Evolutionary conservation across 2,113 vertebrate species (phyloP).

Genomic region (Platysternon megacephalum): DNA sequence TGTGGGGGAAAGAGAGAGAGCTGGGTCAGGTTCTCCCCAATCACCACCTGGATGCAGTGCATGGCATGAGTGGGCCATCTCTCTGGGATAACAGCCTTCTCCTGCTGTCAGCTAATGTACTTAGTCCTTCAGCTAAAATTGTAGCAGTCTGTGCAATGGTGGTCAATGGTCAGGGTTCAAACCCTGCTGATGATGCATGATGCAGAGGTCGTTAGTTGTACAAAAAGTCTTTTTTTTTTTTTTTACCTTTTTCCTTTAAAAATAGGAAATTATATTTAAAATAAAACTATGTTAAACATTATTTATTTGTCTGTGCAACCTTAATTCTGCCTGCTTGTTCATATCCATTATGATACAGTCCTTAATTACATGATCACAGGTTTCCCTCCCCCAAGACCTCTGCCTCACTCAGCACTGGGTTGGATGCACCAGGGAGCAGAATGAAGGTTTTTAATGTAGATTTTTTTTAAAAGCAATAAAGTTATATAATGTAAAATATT

Average conservation of each 20-base stretch:
- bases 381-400: background rate
- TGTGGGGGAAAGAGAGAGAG: background rate
- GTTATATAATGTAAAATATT: background rate
- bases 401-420: background rate
- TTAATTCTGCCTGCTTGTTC: background rate
- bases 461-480: too few species aligned
- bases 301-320: background rate
- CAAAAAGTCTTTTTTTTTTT: background rate
- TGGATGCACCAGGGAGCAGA: background rate
- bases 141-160: background rate
- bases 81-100: background rate
- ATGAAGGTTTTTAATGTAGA: background rate
- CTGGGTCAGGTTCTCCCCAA: too few species aligned
- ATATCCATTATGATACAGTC: background rate
- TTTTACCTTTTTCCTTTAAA: background rate
- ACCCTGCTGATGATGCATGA: background rate
- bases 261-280: background rate
- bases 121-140: background rate
- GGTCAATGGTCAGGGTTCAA: background rate
- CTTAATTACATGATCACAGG: background rate
- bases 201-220: background rate
- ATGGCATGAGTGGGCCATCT: background rate
- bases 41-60: background rate
- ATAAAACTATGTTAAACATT: background rate
- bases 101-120: background rate